Base-by-base conservation (phyloP, 2,888 invertebrate species). In the Vesta saturnalis region DNA sequence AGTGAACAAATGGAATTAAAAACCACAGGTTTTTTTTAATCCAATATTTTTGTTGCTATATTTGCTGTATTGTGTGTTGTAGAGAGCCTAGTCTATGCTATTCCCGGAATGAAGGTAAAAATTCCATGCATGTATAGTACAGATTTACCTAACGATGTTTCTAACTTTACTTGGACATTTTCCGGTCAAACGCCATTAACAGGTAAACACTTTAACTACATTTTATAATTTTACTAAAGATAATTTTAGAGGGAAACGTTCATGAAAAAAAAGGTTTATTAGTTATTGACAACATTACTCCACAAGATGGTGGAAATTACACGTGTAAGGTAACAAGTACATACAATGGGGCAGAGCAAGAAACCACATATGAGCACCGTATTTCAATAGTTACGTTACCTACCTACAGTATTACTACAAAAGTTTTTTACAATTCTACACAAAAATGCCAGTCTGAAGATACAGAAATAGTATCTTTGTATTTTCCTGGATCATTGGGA, bases 221-320 rank as follows among this genome's bases (percentile, higher is more conserved):
- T 39, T 16, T 30, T 30, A 22, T 49, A 18, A 49, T 15, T 16
- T 49, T 15, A 49, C 16, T 15, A 2, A 49, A 49, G 15, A 49
- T 54, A 23, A 1, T 61, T 43, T 69, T 35, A 76, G 74, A 73
- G 54, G 76, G 76, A n/a, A 75, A 76, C 62, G 61, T 72, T 5
- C 73, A 73, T 54, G 75, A 76, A 55, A 72, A 62, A n/a, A 79
- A 79, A 54, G 78, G 80, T 10, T 72, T 74, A 14, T 70, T 83
- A 47, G 70, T 74, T 1, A 76, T 84, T 21, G 78, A 79, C n/a
- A 77, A 80, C 47, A 74, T 81, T 3, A 74, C 79, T 21, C 75
- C 80, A 12, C 80, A 82, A 72, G 80, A 83, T 59, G 76, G 78
- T 15, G 83, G 83, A 3, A 84, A 83, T 69, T 84, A 84, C 68